Percentiles rank a stretch among this genome's conserved stretches.
phyloP scores from a whole-genome alignment of 2,113 vertebrate species.

The Microtus montanus region DNA sequence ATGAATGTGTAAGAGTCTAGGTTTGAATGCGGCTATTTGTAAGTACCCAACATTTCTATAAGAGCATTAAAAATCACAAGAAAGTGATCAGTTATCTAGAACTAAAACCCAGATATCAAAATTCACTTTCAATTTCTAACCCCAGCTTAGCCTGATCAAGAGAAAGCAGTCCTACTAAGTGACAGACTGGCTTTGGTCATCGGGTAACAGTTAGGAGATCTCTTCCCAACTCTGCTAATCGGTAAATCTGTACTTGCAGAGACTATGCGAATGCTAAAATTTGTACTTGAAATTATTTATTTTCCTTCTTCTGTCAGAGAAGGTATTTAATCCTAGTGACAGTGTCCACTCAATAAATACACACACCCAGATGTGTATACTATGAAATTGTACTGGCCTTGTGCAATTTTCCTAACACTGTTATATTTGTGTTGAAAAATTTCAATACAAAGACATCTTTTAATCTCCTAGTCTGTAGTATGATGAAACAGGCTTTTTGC shows the following conservation, averaged over 20 bases:
- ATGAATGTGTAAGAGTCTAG: conserved; percentile 24
- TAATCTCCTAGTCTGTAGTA: not conserved
- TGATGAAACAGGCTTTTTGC: not conserved
- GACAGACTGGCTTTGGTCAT: not conserved
- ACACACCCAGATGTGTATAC: not conserved
- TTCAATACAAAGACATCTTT: conserved; percentile 2
- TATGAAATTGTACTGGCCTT: not conserved
- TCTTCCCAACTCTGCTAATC: not conserved
- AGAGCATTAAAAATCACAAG: conserved; percentile 26
- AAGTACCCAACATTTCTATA: conserved; percentile 3
- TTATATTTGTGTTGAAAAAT: conserved; percentile 15
- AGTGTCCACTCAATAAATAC: not conserved
- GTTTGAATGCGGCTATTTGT: not conserved
- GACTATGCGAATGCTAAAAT: conserved; percentile 25
- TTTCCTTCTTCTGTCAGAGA: conserved; percentile 23
- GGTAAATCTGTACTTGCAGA: not conserved
- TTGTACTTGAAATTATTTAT: conserved; percentile 38
- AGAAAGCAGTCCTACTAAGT: conserved; percentile 6
- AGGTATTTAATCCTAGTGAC: not conserved
- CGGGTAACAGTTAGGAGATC: not conserved
- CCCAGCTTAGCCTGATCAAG: not conserved
- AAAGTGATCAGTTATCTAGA: conserved; percentile 21
- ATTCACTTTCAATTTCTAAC: conserved; percentile 15
- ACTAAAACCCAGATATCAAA: not conserved
- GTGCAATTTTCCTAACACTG: not conserved